Evolutionary conservation across 2,113 vertebrate genomes (phyloP), one percentile per base, ranked within the genome.

Genomic region (Ptilorrhoa leucosticta): DNA sequence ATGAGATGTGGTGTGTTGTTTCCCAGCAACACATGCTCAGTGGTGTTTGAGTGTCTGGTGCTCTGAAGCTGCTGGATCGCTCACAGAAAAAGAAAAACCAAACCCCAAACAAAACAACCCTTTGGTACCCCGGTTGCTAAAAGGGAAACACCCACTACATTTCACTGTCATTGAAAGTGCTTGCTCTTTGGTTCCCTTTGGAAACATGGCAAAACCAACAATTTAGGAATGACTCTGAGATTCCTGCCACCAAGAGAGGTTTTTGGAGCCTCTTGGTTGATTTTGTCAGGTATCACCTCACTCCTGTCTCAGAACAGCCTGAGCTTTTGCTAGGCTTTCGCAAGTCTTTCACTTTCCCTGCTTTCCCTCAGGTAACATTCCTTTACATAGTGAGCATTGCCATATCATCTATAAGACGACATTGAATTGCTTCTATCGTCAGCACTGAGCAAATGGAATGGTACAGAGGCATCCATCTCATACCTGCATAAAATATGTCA

Each of bases 321-420:
- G 30, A 50, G 35, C 8, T 65, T 83, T 56, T 54, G 2, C 50
- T 60, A 45, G 20, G 6, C 33, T 65, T 80, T 80, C 20, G 26
- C 56, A 50, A 73, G 48, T 0, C 30, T 69, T 84, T 69, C 1
- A 1, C 13, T 81, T 57, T 13, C 7, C 7, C 56, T 44, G 7
- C 7, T 72, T 68, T 54, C 35, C 35, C 53, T 71, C 37, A 26
- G 21, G 31, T 26, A 68, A 9, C 35, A 37, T 44, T 87, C 68
- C 28, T 76, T 60, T 39, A 31, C 48, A 31, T 54, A 79, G 37
- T 82, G 30, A 78, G 31, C 7, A 26, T 24, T 17, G 13, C 4
- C 37, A 23, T 20, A 5, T 35, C 21, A 10, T 31, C 16, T 39
- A 0, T 17, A 42, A 68, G 48, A 61, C 0, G 0, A 26, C 6